These are phyloP conservation scores for Melanargia galathea DNA, from an alignment of 2,888 invertebrate species.

Conservation along the genomic window DNA sequence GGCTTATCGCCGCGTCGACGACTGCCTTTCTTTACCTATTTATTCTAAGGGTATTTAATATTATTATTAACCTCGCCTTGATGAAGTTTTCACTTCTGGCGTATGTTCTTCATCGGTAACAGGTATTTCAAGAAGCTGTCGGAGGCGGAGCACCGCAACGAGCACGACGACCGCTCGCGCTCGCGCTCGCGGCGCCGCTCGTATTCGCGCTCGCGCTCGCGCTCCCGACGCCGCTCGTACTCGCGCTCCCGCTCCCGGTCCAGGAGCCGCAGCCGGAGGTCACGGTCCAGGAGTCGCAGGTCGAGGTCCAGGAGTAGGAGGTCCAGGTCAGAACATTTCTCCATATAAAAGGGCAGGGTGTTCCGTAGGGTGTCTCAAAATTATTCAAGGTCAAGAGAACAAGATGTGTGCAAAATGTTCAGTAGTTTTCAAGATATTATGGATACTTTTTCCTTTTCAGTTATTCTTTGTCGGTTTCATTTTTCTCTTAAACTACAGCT, in stretches of 20 bases:
- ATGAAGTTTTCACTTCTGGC: too few species aligned
- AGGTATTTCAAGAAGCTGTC: slow-evolving; percentile 84
- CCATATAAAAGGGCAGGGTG: background rate
- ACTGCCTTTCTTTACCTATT: too few species aligned
- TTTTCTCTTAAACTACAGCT: too few species aligned
- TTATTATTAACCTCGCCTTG: too few species aligned
- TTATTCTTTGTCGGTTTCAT: too few species aligned
- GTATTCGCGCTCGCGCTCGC: slow-evolving; percentile 53
- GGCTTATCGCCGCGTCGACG: too few species aligned
- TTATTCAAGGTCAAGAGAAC: too few species aligned
- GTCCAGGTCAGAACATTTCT: slow-evolving; percentile 34
- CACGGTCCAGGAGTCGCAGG: slow-evolving; percentile 57
- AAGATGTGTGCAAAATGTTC: too few species aligned
- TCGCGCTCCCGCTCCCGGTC: slow-evolving; percentile 58
- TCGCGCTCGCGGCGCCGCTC: slow-evolving; percentile 53
- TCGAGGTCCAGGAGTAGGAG: slow-evolving; percentile 36
- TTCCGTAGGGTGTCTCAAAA: too few species aligned
- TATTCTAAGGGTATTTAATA: too few species aligned
- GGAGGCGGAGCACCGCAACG: slow-evolving; percentile 77
- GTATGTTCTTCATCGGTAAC: background rate
- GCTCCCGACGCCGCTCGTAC: slow-evolving; percentile 56
- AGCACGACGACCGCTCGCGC: slow-evolving; percentile 67
- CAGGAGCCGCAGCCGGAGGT: slow-evolving; percentile 42
- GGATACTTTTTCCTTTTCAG: too few species aligned
- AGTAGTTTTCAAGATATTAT: too few species aligned